Evolutionary conservation across 2,113 vertebrate genomes (phyloP).

Genomic region (Eudyptes chrysolophus): DNA sequence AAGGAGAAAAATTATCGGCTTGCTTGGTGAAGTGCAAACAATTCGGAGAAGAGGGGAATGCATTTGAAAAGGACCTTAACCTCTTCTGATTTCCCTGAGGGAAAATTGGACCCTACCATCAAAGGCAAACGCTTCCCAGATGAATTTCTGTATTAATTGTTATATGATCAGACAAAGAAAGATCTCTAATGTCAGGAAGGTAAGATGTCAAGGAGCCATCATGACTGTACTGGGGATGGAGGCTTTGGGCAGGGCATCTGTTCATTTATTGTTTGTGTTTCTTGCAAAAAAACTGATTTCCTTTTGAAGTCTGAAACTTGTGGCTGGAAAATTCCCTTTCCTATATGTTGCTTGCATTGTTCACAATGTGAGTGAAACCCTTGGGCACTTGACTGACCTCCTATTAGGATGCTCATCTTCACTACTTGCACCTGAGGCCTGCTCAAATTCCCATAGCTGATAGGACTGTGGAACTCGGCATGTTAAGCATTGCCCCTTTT

Average conservation of each 20-base stretch:
- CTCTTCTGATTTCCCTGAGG: neutral
- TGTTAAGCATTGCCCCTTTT: neutral
- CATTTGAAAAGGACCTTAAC: neutral
- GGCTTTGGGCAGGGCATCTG: neutral
- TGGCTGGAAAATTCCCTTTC: neutral
- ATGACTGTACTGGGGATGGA: neutral
- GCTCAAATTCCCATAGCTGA: neutral
- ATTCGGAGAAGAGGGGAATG: neutral
- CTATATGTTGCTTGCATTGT: neutral
- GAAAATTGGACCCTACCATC: neutral
- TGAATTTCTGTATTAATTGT: conserved; percentile 6
- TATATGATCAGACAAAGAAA: conserved; percentile 19
- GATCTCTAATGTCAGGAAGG: neutral
- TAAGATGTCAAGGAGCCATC: conserved; percentile 1
- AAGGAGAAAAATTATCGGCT: neutral
- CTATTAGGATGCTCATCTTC: neutral
- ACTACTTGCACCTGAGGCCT: neutral
- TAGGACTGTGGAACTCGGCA: neutral
- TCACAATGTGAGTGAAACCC: neutral
- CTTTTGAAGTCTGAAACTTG: conserved; percentile 2
- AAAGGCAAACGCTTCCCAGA: neutral
- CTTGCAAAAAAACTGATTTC: neutral
- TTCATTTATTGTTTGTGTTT: neutral
- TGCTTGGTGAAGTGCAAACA: neutral
- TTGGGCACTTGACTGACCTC: neutral